Base-by-base conservation (phyloP, 37 sponge, comb jelly and placozoan species). In the Trichoplax adhaerens region DNA sequence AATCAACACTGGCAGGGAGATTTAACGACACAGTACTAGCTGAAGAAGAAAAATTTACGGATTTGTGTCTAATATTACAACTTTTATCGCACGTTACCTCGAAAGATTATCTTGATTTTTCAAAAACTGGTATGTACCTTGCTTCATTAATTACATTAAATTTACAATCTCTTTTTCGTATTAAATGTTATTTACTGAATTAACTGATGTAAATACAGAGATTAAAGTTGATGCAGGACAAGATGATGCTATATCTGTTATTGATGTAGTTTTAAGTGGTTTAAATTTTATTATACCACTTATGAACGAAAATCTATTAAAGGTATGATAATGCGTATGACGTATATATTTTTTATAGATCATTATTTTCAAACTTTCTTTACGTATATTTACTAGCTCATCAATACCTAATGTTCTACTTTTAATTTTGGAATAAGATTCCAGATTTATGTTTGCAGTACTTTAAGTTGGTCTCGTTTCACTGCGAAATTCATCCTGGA, bases 31-130 rank as follows among this genome's bases (percentile, higher is more conserved):
- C 50, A 1, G 54, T 47, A 60, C 1, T 86, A 56, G 72, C 59
- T 3, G 85, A 83, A 48, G 88, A 88, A 60, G 79, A 84, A 29
- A 73, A 78, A 58, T 85, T 83, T 72, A 83, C 81, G 4, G 90
- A 88, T 57, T 57, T 88, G 5, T 58, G 79, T 1, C 74, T 78
- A 47, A 82, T 81, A 65, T 51, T 85, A 57, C 55, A 71, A 50
- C 54, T 82, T 52, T 64, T 85, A 8, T 52, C 79, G 50, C 68
- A 85, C 76, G 75, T 84, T 7, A 81, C 81, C 48, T 66, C 80
- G 55, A 88, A 82, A 59, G 81, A 81, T 55, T 77, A 55, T 59
- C 3, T 88, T 49, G 79, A 84, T 66, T 88, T 81, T 77, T 69
- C 57, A 3, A 66, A 83, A 2, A 62, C 81, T 59, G 76, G 81